A percentile compares a stretch with the other conserved stretches of the same genome.
Evolutionary conservation across 1,140 invertebrate genomes (phyloP).

Genomic region (Lucilia cuprina): DNA sequence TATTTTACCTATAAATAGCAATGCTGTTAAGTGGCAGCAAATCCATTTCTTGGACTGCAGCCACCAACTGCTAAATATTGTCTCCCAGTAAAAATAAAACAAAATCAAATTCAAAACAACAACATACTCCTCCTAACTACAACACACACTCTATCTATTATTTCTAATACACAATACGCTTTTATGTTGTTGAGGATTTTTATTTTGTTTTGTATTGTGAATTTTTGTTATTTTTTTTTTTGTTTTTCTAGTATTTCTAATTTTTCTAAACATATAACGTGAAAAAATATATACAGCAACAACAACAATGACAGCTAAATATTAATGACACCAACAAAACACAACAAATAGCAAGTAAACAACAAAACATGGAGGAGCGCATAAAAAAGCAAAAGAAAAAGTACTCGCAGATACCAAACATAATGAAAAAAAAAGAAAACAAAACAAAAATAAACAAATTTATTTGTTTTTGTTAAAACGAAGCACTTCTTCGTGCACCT

Average conservation of each 20-base stretch:
- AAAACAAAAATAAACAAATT: background rate
- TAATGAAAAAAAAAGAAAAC: background rate
- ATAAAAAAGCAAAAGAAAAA: too few species aligned
- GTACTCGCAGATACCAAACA: too few species aligned
- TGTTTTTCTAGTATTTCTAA: background rate
- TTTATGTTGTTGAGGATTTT: too few species aligned
- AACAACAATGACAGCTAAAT: background rate
- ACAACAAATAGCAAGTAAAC: background rate
- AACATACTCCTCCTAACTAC: background rate
- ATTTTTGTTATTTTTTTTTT: background rate
- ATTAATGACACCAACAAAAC: background rate
- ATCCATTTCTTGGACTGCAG: background rate
- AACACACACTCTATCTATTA: background rate
- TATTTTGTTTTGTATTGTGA: too few species aligned
- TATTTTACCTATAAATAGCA: background rate
- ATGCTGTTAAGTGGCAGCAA: too few species aligned
- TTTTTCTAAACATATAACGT: background rate
- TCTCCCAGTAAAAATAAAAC: slow-evolving; percentile 30
- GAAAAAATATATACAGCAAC: background rate
- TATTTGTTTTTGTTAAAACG: too few species aligned
- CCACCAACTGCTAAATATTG: slow-evolving; percentile 1
- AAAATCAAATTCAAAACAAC: slow-evolving; percentile 35
- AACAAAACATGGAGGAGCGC: background rate
- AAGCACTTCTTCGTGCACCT: background rate
- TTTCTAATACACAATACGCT: background rate